Evolutionary conservation across 2,113 vertebrate species (phyloP).

Genomic region (Albula glossodonta): DNA sequence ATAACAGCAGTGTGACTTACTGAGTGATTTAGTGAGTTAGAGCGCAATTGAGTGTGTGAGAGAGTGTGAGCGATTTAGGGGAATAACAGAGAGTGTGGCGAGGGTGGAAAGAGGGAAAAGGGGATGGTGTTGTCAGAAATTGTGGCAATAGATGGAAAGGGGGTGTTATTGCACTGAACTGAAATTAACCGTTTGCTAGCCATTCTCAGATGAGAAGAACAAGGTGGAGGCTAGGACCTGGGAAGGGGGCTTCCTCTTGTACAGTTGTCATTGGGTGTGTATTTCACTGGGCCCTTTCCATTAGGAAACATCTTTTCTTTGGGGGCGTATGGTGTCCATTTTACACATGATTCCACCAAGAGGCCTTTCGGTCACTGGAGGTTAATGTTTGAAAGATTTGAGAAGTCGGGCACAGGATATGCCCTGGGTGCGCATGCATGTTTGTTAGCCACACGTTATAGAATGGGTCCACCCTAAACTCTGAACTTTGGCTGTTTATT

Average conservation of each 20-base stretch:
- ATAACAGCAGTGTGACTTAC: too few species aligned
- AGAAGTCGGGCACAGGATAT: background rate
- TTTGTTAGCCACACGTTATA: background rate
- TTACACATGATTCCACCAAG: background rate
- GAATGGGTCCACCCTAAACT: background rate
- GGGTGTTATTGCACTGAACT: constrained; percentile 17
- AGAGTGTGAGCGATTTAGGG: constrained; percentile 29
- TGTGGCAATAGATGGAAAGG: constrained; percentile 23
- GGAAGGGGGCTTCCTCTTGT: background rate
- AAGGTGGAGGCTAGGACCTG: background rate
- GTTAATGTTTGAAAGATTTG: background rate
- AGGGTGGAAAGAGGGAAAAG: constrained; percentile 55
- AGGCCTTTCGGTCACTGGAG: background rate
- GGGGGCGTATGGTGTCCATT: too few species aligned
- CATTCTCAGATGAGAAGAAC: background rate
- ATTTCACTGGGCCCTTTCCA: too few species aligned
- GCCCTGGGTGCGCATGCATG: background rate
- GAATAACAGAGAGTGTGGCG: constrained; percentile 41
- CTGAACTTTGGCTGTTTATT: too few species aligned
- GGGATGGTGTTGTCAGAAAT: constrained; percentile 43
- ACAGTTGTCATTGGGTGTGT: background rate
- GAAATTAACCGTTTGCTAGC: constrained; percentile 25
- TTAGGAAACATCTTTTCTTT: too few species aligned
- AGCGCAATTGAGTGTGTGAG: constrained; percentile 39
- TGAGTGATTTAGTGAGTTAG: constrained; percentile 51